These are phyloP conservation scores for Caradrina clavipalpis DNA, from an alignment of 2,888 invertebrate genomes.

Conservation along the genomic window DNA sequence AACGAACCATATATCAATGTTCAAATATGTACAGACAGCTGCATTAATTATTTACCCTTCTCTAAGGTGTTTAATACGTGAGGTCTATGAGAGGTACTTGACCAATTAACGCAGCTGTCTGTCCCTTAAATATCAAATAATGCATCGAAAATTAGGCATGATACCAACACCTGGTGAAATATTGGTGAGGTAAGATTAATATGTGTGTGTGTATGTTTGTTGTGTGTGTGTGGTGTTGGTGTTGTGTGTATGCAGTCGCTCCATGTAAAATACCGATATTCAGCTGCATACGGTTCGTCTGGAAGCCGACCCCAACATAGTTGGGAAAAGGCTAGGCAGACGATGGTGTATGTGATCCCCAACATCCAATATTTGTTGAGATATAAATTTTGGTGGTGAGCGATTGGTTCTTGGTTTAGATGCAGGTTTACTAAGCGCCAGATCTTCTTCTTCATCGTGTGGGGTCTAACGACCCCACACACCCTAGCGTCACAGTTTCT, in stretches of 20 bases:
- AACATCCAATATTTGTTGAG: conserved; percentile 31
- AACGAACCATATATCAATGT: not conserved
- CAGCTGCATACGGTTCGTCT: too few species aligned
- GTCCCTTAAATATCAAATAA: conserved; percentile 21
- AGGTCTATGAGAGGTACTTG: not conserved
- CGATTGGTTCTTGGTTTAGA: not conserved
- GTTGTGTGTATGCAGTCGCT: too few species aligned
- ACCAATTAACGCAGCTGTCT: conserved; percentile 29
- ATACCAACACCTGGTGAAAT: conserved; percentile 69
- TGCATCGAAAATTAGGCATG: conserved; percentile 64
- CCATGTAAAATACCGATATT: too few species aligned
- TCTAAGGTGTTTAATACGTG: not conserved
- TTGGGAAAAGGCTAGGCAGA: too few species aligned
- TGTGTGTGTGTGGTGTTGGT: too few species aligned
- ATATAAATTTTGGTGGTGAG: conserved; percentile 5
- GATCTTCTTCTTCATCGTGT: too few species aligned
- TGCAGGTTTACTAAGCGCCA: too few species aligned
- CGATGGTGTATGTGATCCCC: conserved; percentile 28
- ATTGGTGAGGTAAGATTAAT: conserved; percentile 56
- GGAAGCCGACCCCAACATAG: too few species aligned
- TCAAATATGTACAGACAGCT: conserved; percentile 22
- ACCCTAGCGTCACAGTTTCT: too few species aligned
- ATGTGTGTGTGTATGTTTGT: too few species aligned
- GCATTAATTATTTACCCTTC: conserved; percentile 7
- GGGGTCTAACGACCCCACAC: too few species aligned